A percentile compares a stretch with the other conserved stretches of the same genome.
Conservation (phyloP, 2,888 invertebrate genomes). For the Melinopterus prodromus region DNA sequence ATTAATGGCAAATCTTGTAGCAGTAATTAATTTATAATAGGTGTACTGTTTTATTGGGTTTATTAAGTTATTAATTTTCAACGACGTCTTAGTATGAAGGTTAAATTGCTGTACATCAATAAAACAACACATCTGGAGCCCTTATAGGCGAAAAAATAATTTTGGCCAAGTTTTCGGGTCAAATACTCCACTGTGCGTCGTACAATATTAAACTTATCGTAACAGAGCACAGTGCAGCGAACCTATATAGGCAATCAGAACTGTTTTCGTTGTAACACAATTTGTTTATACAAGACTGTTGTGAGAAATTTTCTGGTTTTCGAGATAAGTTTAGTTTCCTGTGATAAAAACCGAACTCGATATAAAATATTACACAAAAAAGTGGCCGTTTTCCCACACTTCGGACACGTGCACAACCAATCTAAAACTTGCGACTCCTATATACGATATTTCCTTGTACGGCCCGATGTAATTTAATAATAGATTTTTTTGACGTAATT, state of each 20-base stretch:
- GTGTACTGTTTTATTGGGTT: no score
- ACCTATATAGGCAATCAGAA: neutral
- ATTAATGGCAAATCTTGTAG: no score
- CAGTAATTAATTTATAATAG: no score
- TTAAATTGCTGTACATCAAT: no score
- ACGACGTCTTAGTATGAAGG: no score
- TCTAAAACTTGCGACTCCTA: no score
- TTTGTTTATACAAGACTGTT: conserved; percentile 16
- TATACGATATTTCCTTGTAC: no score
- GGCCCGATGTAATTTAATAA: neutral
- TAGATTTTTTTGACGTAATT: neutral
- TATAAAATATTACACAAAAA: conserved; percentile 16
- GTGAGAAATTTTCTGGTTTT: conserved; percentile 25
- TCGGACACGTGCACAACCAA: neutral
- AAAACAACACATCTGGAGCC: no score
- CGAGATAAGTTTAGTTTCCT: conserved; percentile 21
- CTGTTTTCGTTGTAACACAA: neutral
- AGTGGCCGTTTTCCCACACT: neutral
- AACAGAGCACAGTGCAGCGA: neutral
- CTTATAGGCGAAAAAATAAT: no score
- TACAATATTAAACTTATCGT: neutral
- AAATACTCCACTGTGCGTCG: no score
- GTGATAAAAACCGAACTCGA: conserved; percentile 20
- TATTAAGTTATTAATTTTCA: no score
- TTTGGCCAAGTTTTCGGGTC: no score